A percentile compares a stretch with the other conserved stretches of the same genome.
These are phyloP conservation scores for Anser brachyrhynchus DNA, from an alignment of 2,113 vertebrate genomes.

Conservation along the genomic window DNA sequence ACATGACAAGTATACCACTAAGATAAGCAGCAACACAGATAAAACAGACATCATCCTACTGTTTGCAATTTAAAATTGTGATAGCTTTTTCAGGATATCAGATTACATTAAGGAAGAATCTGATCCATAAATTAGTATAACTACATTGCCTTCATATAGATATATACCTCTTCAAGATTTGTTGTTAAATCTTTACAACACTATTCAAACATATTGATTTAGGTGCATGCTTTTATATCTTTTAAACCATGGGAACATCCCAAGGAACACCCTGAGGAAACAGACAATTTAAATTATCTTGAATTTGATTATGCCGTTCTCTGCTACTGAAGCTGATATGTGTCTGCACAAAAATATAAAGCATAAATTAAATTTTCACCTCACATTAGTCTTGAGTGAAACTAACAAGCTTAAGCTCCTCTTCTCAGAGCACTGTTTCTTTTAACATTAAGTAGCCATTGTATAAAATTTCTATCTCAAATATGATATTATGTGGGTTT, in stretches of 20 bases:
- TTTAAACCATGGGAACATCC: neutral
- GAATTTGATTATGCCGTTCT: neutral
- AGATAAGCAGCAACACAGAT: neutral
- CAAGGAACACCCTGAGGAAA: neutral
- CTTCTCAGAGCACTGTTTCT: neutral
- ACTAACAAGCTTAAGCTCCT: neutral
- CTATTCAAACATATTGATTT: neutral
- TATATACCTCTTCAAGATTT: neutral
- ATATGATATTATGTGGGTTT: neutral
- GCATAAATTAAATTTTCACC: conserved; percentile 21
- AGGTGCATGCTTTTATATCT: neutral
- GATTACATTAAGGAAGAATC: neutral
- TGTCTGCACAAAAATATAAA: neutral
- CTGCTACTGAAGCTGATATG: neutral
- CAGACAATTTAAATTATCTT: neutral
- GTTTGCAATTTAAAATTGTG: neutral
- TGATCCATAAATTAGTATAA: neutral
- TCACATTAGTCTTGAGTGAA: neutral
- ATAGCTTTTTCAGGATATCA: neutral
- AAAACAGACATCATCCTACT: neutral
- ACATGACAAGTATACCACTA: neutral
- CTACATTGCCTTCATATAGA: neutral
- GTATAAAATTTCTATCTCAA: neutral
- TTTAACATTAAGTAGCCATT: neutral
- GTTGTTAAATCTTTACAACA: neutral